These are phyloP conservation scores for Campylorhamphus procurvoides DNA, from an alignment of 2,113 vertebrate genomes.

Conservation along the genomic window DNA sequence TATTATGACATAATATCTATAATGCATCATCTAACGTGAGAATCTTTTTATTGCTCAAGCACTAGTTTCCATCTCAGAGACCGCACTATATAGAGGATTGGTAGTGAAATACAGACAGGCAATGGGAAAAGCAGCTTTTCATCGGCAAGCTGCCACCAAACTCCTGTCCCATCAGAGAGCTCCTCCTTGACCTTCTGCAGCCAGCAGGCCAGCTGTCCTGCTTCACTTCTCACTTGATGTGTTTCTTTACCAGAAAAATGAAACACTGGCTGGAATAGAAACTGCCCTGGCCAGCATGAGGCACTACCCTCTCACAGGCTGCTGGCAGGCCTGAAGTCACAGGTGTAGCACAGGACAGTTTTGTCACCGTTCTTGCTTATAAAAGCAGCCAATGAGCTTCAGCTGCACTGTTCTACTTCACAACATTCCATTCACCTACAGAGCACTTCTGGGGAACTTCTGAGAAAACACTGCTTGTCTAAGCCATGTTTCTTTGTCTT, in stretches of 20 bases:
- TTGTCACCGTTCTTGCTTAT: background rate
- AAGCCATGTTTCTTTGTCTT: background rate
- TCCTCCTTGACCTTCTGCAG: background rate
- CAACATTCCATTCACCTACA: background rate
- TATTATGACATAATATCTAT: slow-evolving; percentile 39
- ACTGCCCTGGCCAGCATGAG: accelerated
- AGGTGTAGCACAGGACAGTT: background rate
- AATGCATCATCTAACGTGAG: slow-evolving; percentile 24
- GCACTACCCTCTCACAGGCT: background rate
- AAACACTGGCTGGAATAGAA: background rate
- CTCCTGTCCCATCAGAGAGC: background rate
- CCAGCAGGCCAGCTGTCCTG: background rate
- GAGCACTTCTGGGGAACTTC: background rate
- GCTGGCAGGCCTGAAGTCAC: background rate
- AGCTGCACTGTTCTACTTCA: background rate
- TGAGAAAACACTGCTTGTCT: background rate
- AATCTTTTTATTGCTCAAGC: background rate
- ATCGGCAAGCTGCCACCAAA: background rate
- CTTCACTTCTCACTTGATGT: background rate
- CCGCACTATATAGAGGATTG: background rate
- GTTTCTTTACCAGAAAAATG: background rate
- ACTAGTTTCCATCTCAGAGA: slow-evolving; percentile 17
- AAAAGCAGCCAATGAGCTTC: background rate
- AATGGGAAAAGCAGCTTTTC: background rate
- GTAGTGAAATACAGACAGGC: background rate